A percentile compares a stretch with the other conserved stretches of the same genome.
These are phyloP conservation scores for Myotis lucifugus DNA, from an alignment of 2,113 vertebrate genomes.

Conservation along the genomic window DNA sequence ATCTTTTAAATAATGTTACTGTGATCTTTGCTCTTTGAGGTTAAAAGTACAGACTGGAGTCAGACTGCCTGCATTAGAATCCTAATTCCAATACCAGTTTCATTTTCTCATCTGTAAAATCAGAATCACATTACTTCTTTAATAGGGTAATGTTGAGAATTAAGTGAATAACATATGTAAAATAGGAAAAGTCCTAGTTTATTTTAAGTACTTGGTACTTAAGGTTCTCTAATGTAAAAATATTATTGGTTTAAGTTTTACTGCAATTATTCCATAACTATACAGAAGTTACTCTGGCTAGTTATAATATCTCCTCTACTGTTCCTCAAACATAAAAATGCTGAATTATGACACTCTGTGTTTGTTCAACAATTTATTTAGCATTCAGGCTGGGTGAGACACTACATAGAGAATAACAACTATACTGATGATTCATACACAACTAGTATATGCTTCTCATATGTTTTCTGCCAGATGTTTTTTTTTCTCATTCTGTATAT, in stretches of 20 bases:
- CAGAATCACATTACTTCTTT: background rate
- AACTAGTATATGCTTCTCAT: background rate
- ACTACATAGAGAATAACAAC: background rate
- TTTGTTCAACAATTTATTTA: background rate
- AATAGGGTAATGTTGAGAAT: background rate
- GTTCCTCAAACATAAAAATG: background rate
- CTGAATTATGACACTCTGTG: background rate
- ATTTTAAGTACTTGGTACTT: background rate
- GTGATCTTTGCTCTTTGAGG: background rate
- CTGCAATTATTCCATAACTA: background rate
- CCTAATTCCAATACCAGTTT: background rate
- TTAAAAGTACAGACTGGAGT: background rate
- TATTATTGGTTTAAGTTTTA: constrained; percentile 27
- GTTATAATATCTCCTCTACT: background rate
- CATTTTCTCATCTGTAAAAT: background rate
- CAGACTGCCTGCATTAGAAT: background rate
- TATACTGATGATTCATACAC: background rate
- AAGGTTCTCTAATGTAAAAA: background rate
- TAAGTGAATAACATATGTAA: constrained; percentile 4
- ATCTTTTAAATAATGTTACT: background rate
- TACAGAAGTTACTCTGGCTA: background rate
- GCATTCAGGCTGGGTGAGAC: background rate
- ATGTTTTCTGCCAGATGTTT: constrained; percentile 27
- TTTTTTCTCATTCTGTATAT: background rate
- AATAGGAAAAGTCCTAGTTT: background rate